phyloP scores from a whole-genome alignment of 2,113 vertebrate genomes.

The Willisornis vidua region DNA sequence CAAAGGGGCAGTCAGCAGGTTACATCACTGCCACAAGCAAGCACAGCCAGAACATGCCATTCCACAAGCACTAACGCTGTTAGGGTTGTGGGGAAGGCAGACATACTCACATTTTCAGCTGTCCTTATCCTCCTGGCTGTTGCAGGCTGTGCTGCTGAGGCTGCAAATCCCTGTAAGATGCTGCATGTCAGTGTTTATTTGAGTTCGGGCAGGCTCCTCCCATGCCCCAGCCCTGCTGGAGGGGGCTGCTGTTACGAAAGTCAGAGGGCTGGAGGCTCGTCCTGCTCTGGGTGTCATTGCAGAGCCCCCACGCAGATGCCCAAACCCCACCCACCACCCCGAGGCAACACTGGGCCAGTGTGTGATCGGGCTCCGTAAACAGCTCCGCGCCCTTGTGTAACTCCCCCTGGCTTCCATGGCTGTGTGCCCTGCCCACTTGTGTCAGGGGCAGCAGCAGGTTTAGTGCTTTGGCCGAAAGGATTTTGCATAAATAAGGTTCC shows the following conservation, averaged over 20 bases:
- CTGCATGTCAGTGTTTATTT: background rate
- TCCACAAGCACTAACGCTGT: background rate
- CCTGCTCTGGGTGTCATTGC: background rate
- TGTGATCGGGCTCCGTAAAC: background rate
- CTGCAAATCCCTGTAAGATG: background rate
- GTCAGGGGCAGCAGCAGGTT: background rate
- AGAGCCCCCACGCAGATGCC: background rate
- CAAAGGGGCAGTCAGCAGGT: background rate
- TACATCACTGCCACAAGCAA: background rate
- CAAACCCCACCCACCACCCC: background rate
- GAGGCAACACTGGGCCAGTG: background rate
- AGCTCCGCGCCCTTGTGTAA: slow-evolving; percentile 1
- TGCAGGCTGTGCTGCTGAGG: background rate
- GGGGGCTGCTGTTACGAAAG: background rate
- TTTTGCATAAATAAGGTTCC: background rate
- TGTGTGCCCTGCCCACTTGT: background rate
- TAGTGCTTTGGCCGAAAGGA: background rate
- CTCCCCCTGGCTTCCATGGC: background rate
- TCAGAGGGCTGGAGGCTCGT: background rate
- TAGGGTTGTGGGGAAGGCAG: background rate
- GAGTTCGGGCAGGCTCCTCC: background rate
- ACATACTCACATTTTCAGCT: background rate
- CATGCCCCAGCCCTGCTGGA: background rate
- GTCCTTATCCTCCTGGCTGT: background rate
- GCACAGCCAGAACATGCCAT: background rate